These are phyloP conservation scores for Pithys albifrons DNA, from an alignment of 2,113 vertebrate genomes.

Conservation along the genomic window DNA sequence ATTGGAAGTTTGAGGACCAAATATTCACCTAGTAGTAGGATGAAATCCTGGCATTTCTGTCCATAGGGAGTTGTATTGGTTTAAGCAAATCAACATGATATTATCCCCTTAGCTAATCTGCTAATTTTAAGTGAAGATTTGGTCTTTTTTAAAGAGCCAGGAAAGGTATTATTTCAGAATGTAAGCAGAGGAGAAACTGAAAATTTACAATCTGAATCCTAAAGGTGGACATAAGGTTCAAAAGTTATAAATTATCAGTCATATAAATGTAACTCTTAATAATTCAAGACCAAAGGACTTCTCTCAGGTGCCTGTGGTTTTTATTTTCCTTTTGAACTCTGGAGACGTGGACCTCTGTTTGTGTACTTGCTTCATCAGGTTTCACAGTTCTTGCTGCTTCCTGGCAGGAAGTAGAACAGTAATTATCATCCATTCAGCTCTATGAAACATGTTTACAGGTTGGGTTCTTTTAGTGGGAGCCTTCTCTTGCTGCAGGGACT, in stretches of 20 bases:
- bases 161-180: background rate
- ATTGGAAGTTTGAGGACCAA: background rate
- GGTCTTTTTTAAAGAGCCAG: background rate
- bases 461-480: background rate
- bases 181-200: background rate
- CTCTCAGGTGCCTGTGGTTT: background rate
- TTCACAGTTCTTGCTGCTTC: background rate
- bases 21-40: background rate
- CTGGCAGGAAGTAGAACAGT: background rate
- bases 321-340: background rate
- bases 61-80: background rate
- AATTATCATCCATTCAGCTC: background rate
- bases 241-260: background rate
- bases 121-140: background rate
- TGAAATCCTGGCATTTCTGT: background rate
- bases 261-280: background rate
- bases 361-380: background rate
- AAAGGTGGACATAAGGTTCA: background rate
- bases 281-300: background rate
- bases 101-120: background rate
- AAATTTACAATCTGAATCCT: background rate
- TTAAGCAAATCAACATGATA: background rate
- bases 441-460: background rate
- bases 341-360: background rate
- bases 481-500: conserved; percentile 23